Conservation (phyloP, 2,797 vertebrate species). For the Florisuga fusca region DNA sequence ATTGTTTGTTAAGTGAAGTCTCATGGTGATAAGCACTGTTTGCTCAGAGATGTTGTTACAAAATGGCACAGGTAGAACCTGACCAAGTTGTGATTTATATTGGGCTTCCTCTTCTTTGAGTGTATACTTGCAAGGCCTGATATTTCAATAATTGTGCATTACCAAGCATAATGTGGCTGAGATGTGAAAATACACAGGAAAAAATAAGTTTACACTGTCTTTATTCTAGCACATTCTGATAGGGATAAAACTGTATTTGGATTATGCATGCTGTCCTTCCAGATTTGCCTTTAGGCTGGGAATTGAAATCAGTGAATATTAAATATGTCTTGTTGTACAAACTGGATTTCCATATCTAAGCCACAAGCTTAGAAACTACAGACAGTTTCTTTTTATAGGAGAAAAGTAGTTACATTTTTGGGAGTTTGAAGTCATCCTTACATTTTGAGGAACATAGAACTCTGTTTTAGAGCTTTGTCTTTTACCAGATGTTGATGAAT, state of each 20-base stretch:
- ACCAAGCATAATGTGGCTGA: neutral
- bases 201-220: neutral
- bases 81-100: neutral
- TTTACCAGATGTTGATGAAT: neutral
- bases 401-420: neutral
- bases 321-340: neutral
- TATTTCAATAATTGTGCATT: neutral
- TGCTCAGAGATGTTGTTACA: neutral
- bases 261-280: neutral
- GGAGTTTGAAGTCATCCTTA: neutral
- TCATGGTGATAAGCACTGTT: neutral
- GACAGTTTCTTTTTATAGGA: neutral
- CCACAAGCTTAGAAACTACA: neutral
- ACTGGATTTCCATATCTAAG: neutral
- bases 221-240: neutral
- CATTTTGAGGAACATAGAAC: neutral
- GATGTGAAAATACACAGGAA: neutral
- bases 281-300: neutral
- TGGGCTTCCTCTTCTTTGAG: neutral
- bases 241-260: neutral
- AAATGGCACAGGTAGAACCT: neutral
- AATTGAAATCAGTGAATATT: neutral
- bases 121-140: neutral
- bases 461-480: neutral
- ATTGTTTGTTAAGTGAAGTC: neutral